Conservation (phyloP, 2,888 invertebrate genomes). For the Galerucella calmariensis region DNA sequence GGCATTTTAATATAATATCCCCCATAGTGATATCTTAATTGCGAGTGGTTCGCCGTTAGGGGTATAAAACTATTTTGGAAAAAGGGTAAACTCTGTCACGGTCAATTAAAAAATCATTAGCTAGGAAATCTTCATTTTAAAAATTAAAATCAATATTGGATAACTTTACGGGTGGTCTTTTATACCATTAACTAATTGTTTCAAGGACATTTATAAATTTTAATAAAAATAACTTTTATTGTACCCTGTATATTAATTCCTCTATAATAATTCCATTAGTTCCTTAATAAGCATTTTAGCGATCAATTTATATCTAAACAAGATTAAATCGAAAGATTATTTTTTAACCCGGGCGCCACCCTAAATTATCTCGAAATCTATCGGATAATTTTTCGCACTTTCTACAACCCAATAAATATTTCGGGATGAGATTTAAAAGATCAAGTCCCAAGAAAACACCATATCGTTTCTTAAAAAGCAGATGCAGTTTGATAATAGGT, state of each 20-base stretch:
- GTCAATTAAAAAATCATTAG: constrained; percentile 25
- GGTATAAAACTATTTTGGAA: constrained; percentile 22
- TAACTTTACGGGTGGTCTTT: constrained; percentile 9
- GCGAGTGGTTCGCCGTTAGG: constrained; percentile 12
- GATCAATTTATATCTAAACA: constrained; percentile 11
- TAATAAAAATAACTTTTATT: not conserved
- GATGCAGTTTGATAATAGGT: constrained; percentile 49
- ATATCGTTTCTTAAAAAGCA: constrained; percentile 41
- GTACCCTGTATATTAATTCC: not conserved
- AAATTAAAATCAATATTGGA: constrained; percentile 1
- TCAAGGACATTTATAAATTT: not conserved
- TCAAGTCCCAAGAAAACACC: constrained; percentile 10
- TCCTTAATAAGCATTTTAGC: constrained; percentile 9
- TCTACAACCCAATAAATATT: constrained; percentile 4
- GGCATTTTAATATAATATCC: constrained; percentile 21
- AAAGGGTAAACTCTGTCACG: constrained; percentile 31
- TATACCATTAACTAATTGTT: not conserved
- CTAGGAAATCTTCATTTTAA: constrained; percentile 16
- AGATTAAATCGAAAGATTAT: constrained; percentile 14
- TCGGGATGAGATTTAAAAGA: not conserved
- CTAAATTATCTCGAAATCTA: constrained; percentile 23
- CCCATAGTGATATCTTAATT: constrained; percentile 24
- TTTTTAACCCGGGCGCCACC: constrained; percentile 26
- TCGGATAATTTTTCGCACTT: constrained; percentile 25
- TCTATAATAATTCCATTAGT: not conserved